Conservation (phyloP, 1,140 invertebrate species). For the Ceratina calcarata region DNA sequence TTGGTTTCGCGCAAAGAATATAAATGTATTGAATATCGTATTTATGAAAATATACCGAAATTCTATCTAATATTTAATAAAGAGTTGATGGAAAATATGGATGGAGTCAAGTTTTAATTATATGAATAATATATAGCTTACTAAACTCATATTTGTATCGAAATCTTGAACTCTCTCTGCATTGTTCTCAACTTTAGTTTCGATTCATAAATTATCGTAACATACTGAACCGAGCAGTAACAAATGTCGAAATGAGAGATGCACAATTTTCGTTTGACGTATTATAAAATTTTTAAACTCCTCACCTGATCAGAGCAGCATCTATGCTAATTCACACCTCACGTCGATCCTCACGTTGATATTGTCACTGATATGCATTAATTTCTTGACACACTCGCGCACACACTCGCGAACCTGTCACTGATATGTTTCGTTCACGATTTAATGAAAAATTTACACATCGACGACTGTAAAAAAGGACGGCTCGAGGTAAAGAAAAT, state of each 20-base stretch:
- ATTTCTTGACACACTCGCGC: slow-evolving; percentile 9
- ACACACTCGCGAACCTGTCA: slow-evolving; percentile 11
- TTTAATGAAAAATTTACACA: neutral
- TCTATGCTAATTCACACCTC: neutral
- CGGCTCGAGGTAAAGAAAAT: slow-evolving; percentile 5
- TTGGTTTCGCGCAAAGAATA: neutral
- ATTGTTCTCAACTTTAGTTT: neutral
- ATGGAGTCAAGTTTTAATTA: no score
- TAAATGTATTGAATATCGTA: neutral
- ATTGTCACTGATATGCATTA: slow-evolving; percentile 46
- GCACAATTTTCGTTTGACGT: neutral
- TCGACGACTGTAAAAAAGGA: neutral
- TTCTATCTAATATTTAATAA: no score
- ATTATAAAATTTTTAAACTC: neutral
- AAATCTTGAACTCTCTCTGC: no score
- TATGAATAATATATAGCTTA: neutral
- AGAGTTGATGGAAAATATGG: neutral
- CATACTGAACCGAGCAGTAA: neutral
- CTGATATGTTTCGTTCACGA: slow-evolving; percentile 35
- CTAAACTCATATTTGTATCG: no score
- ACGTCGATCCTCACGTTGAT: neutral
- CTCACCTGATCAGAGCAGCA: slow-evolving; percentile 44
- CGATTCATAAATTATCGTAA: neutral
- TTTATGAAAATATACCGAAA: neutral
- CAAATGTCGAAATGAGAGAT: neutral